These are phyloP conservation scores for Loripinus fragilis DNA, from an alignment of 2,888 invertebrate species.

Conservation along the genomic window DNA sequence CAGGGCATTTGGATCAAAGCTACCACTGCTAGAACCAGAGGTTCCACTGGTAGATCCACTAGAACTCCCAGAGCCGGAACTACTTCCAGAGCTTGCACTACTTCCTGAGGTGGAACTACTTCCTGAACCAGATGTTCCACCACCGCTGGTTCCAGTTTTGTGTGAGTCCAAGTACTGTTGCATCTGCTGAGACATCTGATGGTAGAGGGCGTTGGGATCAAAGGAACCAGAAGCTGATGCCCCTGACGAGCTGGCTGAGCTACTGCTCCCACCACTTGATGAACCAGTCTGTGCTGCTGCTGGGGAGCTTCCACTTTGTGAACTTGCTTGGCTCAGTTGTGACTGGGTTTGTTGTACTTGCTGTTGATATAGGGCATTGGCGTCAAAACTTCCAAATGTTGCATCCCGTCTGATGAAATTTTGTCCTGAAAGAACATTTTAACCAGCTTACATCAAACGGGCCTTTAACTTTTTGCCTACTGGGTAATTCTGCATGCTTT, in stretches of 20 bases:
- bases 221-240: conserved; percentile 17
- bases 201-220: conserved; percentile 31
- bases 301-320: conserved; percentile 17
- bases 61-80: conserved; percentile 12
- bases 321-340: conserved; percentile 16
- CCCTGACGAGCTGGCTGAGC: neutral
- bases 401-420: neutral
- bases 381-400: conserved; percentile 24
- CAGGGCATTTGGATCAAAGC: conserved; percentile 37
- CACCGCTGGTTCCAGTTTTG: conserved; percentile 17
- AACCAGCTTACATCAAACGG: too few species aligned
- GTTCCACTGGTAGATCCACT: conserved; percentile 13
- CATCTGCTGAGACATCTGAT: conserved; percentile 25
- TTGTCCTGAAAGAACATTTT: neutral
- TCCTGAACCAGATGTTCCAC: conserved; percentile 5
- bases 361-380: conserved; percentile 30
- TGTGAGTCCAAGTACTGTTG: conserved; percentile 36
- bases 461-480: too few species aligned
- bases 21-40: conserved; percentile 15
- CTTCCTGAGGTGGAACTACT: conserved; percentile 21
- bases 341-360: conserved; percentile 14
- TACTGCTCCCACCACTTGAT: neutral
- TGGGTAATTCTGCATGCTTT: too few species aligned
- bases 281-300: neutral
- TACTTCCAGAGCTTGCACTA: conserved; percentile 17